These are phyloP conservation scores for Drosophila percnosoma DNA, from an alignment of 2,888 invertebrate species.

Conservation along the genomic window DNA sequence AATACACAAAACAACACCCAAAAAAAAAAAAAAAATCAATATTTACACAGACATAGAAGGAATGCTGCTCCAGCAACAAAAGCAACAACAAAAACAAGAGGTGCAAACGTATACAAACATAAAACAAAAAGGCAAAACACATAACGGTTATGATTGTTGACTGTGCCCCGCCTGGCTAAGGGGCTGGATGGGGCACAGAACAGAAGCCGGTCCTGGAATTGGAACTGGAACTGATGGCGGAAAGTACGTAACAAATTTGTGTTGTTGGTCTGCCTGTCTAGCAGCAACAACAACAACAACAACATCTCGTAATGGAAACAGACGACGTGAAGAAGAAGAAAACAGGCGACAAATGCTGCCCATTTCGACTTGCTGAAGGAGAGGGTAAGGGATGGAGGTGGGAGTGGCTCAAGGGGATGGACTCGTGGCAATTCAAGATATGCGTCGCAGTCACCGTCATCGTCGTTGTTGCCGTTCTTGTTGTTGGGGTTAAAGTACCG, in stretches of 20 bases:
- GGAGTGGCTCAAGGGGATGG: slow-evolving; percentile 28
- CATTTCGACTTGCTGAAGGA: slow-evolving; percentile 28
- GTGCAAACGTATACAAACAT: slow-evolving; percentile 21
- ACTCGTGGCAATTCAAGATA: slow-evolving; percentile 47
- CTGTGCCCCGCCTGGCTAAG: slow-evolving; percentile 11
- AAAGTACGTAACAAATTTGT: slow-evolving; percentile 63
- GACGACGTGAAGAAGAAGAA: slow-evolving; percentile 17
- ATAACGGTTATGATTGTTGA: slow-evolving; percentile 53
- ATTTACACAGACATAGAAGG: slow-evolving; percentile 62
- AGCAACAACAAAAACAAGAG: slow-evolving; percentile 13
- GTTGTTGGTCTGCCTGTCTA: slow-evolving; percentile 42
- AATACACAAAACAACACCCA: slow-evolving; percentile 9
- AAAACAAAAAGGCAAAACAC: slow-evolving; percentile 49
- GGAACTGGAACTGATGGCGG: slow-evolving; percentile 40
- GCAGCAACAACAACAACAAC: slow-evolving; percentile 20
- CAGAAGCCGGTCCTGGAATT: slow-evolving; percentile 23
- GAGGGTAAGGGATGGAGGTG: not conserved
- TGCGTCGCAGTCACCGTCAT: slow-evolving; percentile 24
- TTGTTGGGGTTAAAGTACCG: slow-evolving; percentile 70
- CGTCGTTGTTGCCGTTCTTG: slow-evolving; percentile 13
- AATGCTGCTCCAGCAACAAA: slow-evolving; percentile 48
- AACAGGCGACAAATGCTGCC: slow-evolving; percentile 59
- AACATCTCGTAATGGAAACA: not conserved
- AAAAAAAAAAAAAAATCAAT: slow-evolving; percentile 59
- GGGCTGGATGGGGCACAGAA: slow-evolving; percentile 10